A percentile compares a stretch with the other conserved stretches of the same genome.
Conservation (phyloP, 2,888 invertebrate species). For the Plagodis pulveraria region DNA sequence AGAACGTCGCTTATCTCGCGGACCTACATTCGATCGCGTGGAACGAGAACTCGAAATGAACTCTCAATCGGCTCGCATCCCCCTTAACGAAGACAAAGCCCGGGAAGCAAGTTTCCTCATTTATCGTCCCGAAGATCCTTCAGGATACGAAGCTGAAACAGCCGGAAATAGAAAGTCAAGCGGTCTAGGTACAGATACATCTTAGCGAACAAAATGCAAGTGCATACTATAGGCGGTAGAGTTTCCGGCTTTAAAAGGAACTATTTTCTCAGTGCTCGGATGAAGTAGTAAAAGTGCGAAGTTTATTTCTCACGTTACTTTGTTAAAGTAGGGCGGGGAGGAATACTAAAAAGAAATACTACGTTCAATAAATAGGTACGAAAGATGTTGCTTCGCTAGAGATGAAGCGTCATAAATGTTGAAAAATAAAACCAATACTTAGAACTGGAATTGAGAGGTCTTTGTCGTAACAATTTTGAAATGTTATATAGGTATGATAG, state of each 20-base stretch:
- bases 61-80: slow-evolving; percentile 50
- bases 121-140: slow-evolving; percentile 64
- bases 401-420: slow-evolving; percentile 15
- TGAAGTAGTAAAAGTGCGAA: slow-evolving; percentile 31
- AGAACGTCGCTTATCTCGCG: slow-evolving; percentile 30
- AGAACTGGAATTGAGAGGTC: slow-evolving; percentile 1
- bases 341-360: slow-evolving; percentile 15
- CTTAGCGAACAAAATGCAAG: slow-evolving; percentile 47
- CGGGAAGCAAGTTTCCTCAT: slow-evolving; percentile 67
- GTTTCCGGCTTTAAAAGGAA: slow-evolving; percentile 19
- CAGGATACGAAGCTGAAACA: slow-evolving; percentile 59
- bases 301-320: slow-evolving; percentile 32
- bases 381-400: slow-evolving; percentile 17
- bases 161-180: slow-evolving; percentile 77
- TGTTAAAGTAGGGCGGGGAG: slow-evolving; percentile 9
- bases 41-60: slow-evolving; percentile 45
- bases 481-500: neutral
- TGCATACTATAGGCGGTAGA: slow-evolving; percentile 27
- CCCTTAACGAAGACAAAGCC: slow-evolving; percentile 64
- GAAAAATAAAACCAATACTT: slow-evolving; percentile 10
- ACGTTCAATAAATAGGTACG: slow-evolving; percentile 10
- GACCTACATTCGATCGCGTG: slow-evolving; percentile 34
- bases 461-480: neutral
- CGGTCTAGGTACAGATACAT: slow-evolving; percentile 65
- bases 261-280: slow-evolving; percentile 29